phyloP scores from a whole-genome alignment of 2,797 vertebrate genomes.

The Pangasius krempfi region DNA sequence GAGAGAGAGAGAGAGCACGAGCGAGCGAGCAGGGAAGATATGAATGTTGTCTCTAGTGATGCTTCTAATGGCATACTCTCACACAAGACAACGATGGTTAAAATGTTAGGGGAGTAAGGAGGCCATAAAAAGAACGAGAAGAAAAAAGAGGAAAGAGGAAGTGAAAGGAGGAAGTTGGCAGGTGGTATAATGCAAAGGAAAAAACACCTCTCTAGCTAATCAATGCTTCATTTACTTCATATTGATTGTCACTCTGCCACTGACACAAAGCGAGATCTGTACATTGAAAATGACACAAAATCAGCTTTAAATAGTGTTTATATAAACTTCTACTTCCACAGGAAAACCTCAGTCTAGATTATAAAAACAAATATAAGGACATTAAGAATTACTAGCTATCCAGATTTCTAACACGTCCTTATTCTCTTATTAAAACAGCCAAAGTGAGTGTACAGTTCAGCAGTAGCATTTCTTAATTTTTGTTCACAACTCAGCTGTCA shows the following conservation, averaged over 20 bases:
- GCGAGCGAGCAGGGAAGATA: neutral
- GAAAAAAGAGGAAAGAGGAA: neutral
- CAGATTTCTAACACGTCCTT: neutral
- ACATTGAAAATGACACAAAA: neutral
- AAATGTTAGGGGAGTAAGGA: too few species aligned
- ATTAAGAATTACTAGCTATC: neutral
- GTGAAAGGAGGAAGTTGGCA: neutral
- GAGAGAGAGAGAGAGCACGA: neutral
- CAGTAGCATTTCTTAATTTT: neutral
- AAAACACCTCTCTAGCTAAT: slow-evolving; percentile 22
- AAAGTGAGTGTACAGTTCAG: neutral
- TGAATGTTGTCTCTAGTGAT: neutral
- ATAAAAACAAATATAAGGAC: neutral
- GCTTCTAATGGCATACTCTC: neutral
- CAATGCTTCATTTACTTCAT: neutral
- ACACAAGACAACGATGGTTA: neutral
- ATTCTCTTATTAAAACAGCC: too few species aligned
- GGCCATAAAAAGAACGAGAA: neutral
- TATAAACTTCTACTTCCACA: neutral
- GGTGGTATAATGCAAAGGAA: neutral
- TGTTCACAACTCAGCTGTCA: neutral
- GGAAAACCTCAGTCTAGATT: neutral
- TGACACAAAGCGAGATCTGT: neutral
- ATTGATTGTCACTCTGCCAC: slow-evolving; percentile 1
- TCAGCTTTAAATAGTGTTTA: neutral